phyloP scores from a whole-genome alignment of 2,888 invertebrate species.

The Callyntrura guangdongensis region DNA sequence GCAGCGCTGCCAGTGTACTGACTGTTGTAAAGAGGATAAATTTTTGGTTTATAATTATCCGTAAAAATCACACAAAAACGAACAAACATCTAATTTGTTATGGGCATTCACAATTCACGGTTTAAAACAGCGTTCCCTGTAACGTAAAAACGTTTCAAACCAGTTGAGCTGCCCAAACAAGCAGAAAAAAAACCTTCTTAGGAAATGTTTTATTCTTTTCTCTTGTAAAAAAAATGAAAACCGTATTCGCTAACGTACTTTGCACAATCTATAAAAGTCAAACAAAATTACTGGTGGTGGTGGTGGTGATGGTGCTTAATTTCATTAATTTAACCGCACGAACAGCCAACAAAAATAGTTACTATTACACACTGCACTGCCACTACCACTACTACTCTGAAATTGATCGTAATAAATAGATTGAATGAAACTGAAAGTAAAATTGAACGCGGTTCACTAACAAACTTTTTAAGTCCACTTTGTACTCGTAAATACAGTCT shows the following conservation, averaged over 20 bases:
- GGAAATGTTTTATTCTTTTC: not conserved
- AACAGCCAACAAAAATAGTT: constrained; percentile 1
- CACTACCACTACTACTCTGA: too few relatives aligned
- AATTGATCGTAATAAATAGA: not conserved
- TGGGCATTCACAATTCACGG: constrained; percentile 21
- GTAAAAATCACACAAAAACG: constrained; percentile 8
- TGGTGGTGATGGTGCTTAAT: too few relatives aligned
- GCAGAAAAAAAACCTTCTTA: not conserved
- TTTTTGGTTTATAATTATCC: constrained; percentile 9
- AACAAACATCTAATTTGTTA: constrained; percentile 10
- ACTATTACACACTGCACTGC: not conserved
- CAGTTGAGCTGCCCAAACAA: not conserved
- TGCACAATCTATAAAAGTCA: not conserved
- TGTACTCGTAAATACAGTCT: not conserved
- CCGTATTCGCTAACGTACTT: not conserved
- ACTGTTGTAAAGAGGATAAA: not conserved
- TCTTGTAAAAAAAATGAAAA: not conserved
- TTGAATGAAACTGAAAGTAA: constrained; percentile 58
- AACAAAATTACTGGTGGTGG: not conserved
- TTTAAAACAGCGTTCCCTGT: constrained; percentile 5
- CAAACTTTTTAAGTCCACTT: not conserved
- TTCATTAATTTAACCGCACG: not conserved
- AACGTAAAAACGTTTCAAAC: constrained; percentile 31
- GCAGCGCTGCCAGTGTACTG: not conserved
- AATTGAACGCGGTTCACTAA: constrained; percentile 30